A percentile compares a stretch with the other conserved stretches of the same genome.
Evolutionary conservation across 2,797 vertebrate genomes (phyloP).

Genomic region (Gymnocypris eckloni): DNA sequence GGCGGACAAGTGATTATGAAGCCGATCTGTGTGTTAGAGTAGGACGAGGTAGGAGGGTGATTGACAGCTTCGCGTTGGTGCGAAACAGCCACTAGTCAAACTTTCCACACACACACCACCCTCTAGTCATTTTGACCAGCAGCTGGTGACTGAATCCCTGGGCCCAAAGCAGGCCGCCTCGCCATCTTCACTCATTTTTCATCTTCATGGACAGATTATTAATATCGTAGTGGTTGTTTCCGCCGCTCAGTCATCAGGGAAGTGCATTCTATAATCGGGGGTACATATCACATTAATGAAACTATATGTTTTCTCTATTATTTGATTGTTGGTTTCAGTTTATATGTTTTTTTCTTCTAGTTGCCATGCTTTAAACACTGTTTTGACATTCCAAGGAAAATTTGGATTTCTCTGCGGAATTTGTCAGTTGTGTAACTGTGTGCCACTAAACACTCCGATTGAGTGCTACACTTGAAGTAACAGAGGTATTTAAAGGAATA

Average conservation of each 20-base stretch:
- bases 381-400: neutral
- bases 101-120: neutral
- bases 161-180: conserved; percentile 15
- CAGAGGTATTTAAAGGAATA: neutral
- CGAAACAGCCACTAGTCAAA: conserved; percentile 35
- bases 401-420: neutral
- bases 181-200: conserved; percentile 60
- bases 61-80: conserved; percentile 48
- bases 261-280: neutral
- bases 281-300: neutral
- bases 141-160: conserved; percentile 27
- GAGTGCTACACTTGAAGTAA: neutral
- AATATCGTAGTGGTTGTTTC: conserved; percentile 53
- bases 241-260: conserved; percentile 21
- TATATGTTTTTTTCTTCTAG: neutral
- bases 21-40: conserved; percentile 46
- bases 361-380: neutral
- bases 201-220: conserved; percentile 65
- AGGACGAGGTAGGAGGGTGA: conserved; percentile 40
- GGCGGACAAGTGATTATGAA: conserved; percentile 55
- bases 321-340: neutral
- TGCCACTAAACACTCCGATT: neutral
- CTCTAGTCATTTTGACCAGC: conserved; percentile 40
- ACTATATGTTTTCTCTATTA: neutral
- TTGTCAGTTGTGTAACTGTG: neutral